These are phyloP conservation scores for Nannoperca australis DNA, from an alignment of 2,797 vertebrate genomes.

Conservation along the genomic window DNA sequence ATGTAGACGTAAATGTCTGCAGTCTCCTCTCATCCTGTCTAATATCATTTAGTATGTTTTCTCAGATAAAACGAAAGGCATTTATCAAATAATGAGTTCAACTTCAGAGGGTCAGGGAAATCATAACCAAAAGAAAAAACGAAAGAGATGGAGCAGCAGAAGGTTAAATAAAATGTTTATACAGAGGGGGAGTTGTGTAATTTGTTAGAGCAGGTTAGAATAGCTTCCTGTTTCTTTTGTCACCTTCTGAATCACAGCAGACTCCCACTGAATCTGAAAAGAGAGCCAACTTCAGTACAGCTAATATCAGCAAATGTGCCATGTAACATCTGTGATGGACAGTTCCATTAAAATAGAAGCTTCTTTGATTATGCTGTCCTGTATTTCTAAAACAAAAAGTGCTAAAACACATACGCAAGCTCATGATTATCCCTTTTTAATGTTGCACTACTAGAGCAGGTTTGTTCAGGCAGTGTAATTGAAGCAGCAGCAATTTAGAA, in stretches of 20 bases:
- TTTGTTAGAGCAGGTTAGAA: conserved; percentile 42
- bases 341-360: conserved; percentile 36
- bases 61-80: conserved; percentile 38
- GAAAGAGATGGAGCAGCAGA: conserved; percentile 21
- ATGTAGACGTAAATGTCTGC: conserved; percentile 1
- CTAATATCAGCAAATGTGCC: conserved; percentile 47
- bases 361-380: conserved; percentile 41
- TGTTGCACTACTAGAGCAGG: conserved; percentile 14
- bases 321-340: conserved; percentile 42
- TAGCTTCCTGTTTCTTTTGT: conserved; percentile 46
- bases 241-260: conserved; percentile 50
- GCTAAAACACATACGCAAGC: conserved; percentile 25
- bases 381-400: conserved; percentile 33
- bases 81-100: conserved; percentile 56
- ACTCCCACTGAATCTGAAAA: conserved; percentile 42
- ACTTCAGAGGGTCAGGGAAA: conserved; percentile 32
- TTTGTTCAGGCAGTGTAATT: conserved; percentile 51
- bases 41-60: conserved; percentile 23
- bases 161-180: conserved; percentile 52
- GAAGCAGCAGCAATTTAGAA: conserved; percentile 62
- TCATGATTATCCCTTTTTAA: conserved; percentile 33
- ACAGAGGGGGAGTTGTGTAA: conserved; percentile 38
- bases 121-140: conserved; percentile 15
- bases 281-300: conserved; percentile 24
- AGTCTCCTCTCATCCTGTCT: conserved; percentile 9